Base-by-base conservation (phyloP, 2,113 vertebrate species). In the Callaeas wilsoni region DNA sequence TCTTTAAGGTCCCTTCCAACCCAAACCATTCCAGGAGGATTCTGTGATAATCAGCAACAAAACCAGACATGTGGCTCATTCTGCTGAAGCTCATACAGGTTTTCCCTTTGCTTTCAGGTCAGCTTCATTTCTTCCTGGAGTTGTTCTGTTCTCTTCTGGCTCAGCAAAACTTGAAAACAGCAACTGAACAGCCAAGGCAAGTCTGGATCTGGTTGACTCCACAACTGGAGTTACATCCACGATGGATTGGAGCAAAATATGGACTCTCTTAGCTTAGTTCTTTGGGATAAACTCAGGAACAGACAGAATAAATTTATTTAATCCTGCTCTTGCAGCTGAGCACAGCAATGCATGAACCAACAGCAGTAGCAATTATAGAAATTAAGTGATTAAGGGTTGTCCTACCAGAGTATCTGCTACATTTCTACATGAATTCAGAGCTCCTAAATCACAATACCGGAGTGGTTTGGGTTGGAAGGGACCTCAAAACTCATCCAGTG, bases 401-500 rank as follows among this genome's bases (percentile, higher is more conserved):
- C 55, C 53, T 11, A 56, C 16, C 41, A 55, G 68, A 81, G 65
- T 25, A 88, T n/a, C 70, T 41, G 26, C 30, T 23, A 33, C 6
- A 14, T 80, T 76, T 82, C 16, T 52, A 29, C 60, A 76, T 6
- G 0, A 80, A 89, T 53, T 42, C 68, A 35, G n/a, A 65, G 53
- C 37, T 73, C 25, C 41, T 60, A 63, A 84, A 74, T 39, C 60
- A 6, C 30, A 49, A 57, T 21, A 8, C 1, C 3, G 2, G 30
- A 19, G 1, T 3, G 12, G 23, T 7, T 17, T 84, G n/a, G 49
- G 14, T 1, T 3, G 23, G 55, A 3, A 55, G 1, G 9, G 29
- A 27, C 7, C 6, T 12, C 0, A 37, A 22, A 70, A 0, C 2
- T 0, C 32, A 18, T 1, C 68, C 47, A 7, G 0, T 7, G 0